Evolutionary conservation across 2,888 invertebrate species (phyloP).

Genomic region (Colostygia pectinataria): DNA sequence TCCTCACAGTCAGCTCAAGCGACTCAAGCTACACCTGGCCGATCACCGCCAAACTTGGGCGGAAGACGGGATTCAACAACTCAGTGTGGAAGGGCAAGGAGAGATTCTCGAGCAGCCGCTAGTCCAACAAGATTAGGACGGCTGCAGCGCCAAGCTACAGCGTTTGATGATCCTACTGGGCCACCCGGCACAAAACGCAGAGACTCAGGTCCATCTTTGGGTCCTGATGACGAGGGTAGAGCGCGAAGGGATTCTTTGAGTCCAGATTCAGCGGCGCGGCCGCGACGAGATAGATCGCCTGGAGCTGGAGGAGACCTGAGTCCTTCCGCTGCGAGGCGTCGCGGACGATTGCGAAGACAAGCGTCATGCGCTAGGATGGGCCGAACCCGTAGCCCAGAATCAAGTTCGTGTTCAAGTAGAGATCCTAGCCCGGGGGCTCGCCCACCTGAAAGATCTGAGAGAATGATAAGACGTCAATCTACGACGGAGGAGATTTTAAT

Average conservation of each 20-base stretch:
- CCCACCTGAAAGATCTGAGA: constrained; percentile 84
- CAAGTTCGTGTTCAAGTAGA: constrained; percentile 89
- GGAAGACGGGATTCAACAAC: constrained; percentile 92
- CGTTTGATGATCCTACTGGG: constrained; percentile 92
- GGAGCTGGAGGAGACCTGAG: constrained; percentile 92
- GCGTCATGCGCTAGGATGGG: constrained; percentile 88
- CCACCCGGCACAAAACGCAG: constrained; percentile 87
- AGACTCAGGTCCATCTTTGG: constrained; percentile 92
- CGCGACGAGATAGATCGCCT: constrained; percentile 90
- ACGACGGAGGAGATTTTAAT: constrained; percentile 96
- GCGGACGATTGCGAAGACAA: constrained; percentile 88
- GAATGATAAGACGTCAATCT: constrained; percentile 91
- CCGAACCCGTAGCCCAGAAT: constrained; percentile 85
- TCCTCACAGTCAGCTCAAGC: constrained; percentile 52
- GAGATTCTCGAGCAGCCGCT: constrained; percentile 86
- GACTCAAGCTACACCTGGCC: constrained; percentile 61
- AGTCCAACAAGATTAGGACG: constrained; percentile 87
- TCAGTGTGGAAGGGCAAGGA: constrained; percentile 87
- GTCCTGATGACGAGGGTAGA: constrained; percentile 91
- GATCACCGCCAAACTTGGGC: constrained; percentile 75
- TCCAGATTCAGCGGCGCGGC: constrained; percentile 92
- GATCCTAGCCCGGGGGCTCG: constrained; percentile 91
- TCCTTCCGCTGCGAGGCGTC: constrained; percentile 87
- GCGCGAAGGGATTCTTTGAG: constrained; percentile 94
- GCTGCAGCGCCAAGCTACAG: constrained; percentile 93